Percentiles rank a stretch among this genome's conserved stretches.
These are phyloP conservation scores for Aphodius sticticus DNA, from an alignment of 2,888 invertebrate genomes.

Conservation along the genomic window DNA sequence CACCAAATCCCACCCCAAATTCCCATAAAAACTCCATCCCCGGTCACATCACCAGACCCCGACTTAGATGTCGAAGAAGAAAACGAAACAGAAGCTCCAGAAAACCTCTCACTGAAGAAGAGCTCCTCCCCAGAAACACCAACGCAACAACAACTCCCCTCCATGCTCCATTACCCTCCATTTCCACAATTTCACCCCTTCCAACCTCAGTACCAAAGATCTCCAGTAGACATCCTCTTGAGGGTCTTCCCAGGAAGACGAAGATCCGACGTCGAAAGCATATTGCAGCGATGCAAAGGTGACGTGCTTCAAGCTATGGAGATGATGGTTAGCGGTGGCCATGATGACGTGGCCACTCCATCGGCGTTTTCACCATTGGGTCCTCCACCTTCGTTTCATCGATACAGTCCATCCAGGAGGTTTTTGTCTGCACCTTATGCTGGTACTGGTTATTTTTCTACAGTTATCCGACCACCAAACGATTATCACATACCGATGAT, in stretches of 20 bases:
- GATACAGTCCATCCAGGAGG: conserved; percentile 70
- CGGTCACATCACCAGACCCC: conserved; percentile 54
- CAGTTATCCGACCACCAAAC: conserved; percentile 70
- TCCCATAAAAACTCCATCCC: conserved; percentile 57
- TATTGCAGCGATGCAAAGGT: conserved; percentile 76
- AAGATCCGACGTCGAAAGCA: conserved; percentile 84
- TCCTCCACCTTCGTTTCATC: conserved; percentile 67
- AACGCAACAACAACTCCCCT: conserved; percentile 52
- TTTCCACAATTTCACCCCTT: conserved; percentile 50
- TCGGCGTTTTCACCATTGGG: conserved; percentile 84
- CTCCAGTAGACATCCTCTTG: conserved; percentile 87
- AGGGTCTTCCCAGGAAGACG: conserved; percentile 90
- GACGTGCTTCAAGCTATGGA: conserved; percentile 95
- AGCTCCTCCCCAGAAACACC: conserved; percentile 57
- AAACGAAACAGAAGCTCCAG: conserved; percentile 69
- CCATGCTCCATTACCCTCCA: conserved; percentile 39
- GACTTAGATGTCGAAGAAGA: conserved; percentile 66
- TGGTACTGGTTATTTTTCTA: conserved; percentile 83
- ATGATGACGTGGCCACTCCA: conserved; percentile 53
- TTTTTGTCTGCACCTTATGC: conserved; percentile 85
- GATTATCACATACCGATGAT: conserved; percentile 56
- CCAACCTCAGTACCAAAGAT: conserved; percentile 64
- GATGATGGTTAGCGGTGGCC: conserved; percentile 75
- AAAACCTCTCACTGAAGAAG: conserved; percentile 83
- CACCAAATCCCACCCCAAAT: conserved; percentile 52